These are phyloP conservation scores for Nipponacmea schrenckii DNA, from an alignment of 2,888 invertebrate genomes.

Conservation along the genomic window DNA sequence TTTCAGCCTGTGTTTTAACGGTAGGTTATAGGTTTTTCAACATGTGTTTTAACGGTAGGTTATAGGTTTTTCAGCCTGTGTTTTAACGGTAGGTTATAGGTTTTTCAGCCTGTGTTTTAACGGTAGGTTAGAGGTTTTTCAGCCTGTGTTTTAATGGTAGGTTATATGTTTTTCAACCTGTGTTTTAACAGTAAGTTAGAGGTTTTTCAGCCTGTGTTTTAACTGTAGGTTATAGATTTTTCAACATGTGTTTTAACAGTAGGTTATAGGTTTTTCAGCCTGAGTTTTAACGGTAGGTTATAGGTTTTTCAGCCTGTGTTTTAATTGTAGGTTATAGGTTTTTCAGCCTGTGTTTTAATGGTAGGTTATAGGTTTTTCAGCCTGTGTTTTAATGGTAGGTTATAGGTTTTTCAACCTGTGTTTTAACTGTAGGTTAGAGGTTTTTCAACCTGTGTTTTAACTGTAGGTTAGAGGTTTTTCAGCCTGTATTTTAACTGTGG, in stretches of 20 bases:
- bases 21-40: constrained; percentile 66
- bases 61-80: too few species aligned
- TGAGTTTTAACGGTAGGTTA: constrained; percentile 76
- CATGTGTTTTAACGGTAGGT: constrained; percentile 73
- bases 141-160: constrained; percentile 74
- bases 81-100: constrained; percentile 74
- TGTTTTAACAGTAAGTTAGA: constrained; percentile 75
- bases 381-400: constrained; percentile 79
- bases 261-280: constrained; percentile 78
- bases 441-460: constrained; percentile 86
- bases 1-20: constrained; percentile 78
- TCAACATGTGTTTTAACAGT: background rate
- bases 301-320: constrained; percentile 82
- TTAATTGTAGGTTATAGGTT: constrained; percentile 69
- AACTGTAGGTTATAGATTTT: constrained; percentile 53
- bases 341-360: constrained; percentile 86
- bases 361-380: constrained; percentile 86
- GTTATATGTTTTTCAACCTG: constrained; percentile 82
- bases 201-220: constrained; percentile 83
- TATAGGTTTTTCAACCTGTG: constrained; percentile 86
- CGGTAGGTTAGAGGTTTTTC: constrained; percentile 84
- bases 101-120: constrained; percentile 79
- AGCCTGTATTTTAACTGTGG: constrained; percentile 74
- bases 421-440: constrained; percentile 65
- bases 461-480: constrained; percentile 85